Conservation (phyloP, 2,888 invertebrate genomes). For the Criorhina ranunculi region DNA sequence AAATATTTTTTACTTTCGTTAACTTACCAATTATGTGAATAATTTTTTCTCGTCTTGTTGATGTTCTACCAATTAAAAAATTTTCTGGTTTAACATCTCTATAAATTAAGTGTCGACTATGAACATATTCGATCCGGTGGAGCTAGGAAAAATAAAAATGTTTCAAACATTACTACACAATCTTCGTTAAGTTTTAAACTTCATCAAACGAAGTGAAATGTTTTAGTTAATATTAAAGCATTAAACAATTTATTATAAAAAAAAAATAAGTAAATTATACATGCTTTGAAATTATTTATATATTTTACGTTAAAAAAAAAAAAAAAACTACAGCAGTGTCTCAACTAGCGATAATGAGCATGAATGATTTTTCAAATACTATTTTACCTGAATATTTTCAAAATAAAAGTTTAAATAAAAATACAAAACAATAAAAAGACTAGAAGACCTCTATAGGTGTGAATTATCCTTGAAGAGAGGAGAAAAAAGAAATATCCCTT, state of each 20-base stretch:
- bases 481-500: constrained; percentile 14
- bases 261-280: constrained; percentile 36
- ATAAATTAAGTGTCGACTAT: constrained; percentile 99
- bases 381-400: constrained; percentile 40
- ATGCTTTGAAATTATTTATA: constrained; percentile 66
- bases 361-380: constrained; percentile 70
- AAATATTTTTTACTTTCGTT: background rate
- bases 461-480: constrained; percentile 44
- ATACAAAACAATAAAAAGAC: constrained; percentile 26
- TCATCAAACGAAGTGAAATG: constrained; percentile 39
- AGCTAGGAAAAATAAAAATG: constrained; percentile 87
- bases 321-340: constrained; percentile 80
- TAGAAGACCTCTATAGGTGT: constrained; percentile 24
- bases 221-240: constrained; percentile 55
- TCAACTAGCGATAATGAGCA: constrained; percentile 82
- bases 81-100: constrained; percentile 99
- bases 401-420: constrained; percentile 30
- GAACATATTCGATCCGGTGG: constrained; percentile 99
- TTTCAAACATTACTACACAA: constrained; percentile 21
- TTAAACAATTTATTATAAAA: constrained; percentile 32
- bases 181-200: constrained; percentile 17
- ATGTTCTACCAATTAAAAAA: constrained; percentile 99
- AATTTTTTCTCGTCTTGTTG: constrained; percentile 98
- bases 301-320: constrained; percentile 45
- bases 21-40: constrained; percentile 97